A percentile compares a stretch with the other conserved stretches of the same genome.
These are phyloP conservation scores for Plumapathes pennacea DNA, from an alignment of 92 coral and sea anemone species.

Conservation along the genomic window DNA sequence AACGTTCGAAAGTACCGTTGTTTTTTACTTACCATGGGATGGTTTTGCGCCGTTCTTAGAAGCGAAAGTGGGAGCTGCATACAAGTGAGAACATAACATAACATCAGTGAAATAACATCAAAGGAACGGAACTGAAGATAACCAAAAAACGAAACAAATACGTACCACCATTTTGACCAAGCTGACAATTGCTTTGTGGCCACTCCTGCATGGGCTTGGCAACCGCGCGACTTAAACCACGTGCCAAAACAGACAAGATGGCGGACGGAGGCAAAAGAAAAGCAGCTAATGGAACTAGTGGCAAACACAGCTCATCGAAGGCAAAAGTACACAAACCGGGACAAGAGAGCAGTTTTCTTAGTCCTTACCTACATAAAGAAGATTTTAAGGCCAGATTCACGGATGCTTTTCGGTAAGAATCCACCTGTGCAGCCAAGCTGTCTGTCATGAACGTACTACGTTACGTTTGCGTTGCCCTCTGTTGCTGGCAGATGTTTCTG, in stretches of 20 bases:
- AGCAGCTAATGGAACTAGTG: conserved; percentile 3
- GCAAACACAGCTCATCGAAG: conserved; percentile 18
- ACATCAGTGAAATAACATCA: background rate
- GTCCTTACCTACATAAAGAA: conserved; percentile 53
- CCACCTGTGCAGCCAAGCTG: too few species aligned
- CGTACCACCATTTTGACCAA: conserved; percentile 99
- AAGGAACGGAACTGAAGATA: background rate
- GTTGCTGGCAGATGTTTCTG: too few species aligned
- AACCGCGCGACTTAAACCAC: too few species aligned
- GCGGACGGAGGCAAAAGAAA: conserved; percentile 37
- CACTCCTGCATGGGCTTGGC: too few species aligned
- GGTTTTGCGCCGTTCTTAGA: conserved; percentile 96
- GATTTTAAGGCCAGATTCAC: conserved; percentile 59
- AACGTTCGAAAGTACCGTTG: background rate
- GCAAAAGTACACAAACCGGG: conserved; percentile 18
- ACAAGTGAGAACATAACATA: background rate
- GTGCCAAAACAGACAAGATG: conserved; percentile 23
- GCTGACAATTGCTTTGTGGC: too few species aligned
- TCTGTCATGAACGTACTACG: too few species aligned
- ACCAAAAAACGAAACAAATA: background rate
- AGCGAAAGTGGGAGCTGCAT: conserved; percentile 95
- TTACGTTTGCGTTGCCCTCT: too few species aligned
- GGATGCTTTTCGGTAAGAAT: conserved; percentile 67
- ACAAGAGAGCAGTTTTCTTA: conserved; percentile 27
- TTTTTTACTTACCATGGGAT: conserved; percentile 78